Conservation (phyloP, 2,797 vertebrate species). For the Crocodylus rhombifer region DNA sequence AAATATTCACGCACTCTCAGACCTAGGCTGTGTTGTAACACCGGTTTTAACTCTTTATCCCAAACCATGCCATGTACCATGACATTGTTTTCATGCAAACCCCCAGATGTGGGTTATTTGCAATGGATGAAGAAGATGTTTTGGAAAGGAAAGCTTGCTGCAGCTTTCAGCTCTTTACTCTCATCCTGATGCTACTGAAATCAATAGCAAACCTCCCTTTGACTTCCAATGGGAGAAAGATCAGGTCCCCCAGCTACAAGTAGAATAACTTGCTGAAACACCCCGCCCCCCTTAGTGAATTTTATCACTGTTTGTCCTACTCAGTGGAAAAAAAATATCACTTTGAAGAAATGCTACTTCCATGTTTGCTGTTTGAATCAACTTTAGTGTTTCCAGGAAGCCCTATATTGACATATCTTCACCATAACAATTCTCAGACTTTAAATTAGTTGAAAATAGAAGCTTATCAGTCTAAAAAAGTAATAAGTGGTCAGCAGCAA, state of each 20-base stretch:
- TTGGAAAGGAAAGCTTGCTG: background rate
- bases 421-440: background rate
- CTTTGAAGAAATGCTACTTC: background rate
- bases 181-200: background rate
- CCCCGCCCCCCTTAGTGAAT: background rate
- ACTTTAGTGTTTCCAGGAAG: conserved; percentile 16
- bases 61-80: background rate
- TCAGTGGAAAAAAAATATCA: background rate
- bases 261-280: background rate
- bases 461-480: background rate
- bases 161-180: no score
- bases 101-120: background rate
- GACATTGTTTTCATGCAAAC: background rate
- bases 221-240: background rate
- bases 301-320: conserved; percentile 34
- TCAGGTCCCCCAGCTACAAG: background rate
- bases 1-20: background rate
- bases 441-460: conserved; percentile 37
- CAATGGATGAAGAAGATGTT: background rate
- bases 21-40: background rate
- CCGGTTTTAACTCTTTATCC: background rate
- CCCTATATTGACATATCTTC: conserved; percentile 11
- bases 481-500: background rate
- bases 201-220: background rate
- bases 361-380: conserved; percentile 46